These are phyloP conservation scores for Microtus richardsoni DNA, from an alignment of 2,113 vertebrate species.

Conservation along the genomic window DNA sequence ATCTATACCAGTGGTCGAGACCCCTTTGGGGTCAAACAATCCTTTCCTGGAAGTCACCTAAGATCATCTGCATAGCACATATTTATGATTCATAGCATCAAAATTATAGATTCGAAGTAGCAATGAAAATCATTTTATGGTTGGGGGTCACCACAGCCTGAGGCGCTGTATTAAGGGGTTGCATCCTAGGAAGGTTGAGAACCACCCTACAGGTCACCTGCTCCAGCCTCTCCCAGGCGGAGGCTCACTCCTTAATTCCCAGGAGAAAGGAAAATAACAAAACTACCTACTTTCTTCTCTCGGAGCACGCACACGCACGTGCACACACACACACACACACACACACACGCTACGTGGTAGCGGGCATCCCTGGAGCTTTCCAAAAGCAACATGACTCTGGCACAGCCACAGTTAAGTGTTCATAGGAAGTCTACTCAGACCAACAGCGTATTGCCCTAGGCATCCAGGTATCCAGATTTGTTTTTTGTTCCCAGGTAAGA, in stretches of 20 bases:
- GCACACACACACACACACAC: background rate
- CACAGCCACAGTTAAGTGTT: background rate
- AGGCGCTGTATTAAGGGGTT: background rate
- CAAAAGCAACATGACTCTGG: background rate
- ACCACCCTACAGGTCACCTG: background rate
- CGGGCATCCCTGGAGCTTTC: background rate
- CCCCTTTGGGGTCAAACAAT: background rate
- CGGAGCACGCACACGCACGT: too few relatives aligned
- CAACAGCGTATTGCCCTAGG: background rate
- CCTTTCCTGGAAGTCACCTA: background rate
- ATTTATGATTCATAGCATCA: background rate
- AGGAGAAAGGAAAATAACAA: background rate
- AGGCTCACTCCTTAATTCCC: background rate
- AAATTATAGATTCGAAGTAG: background rate
- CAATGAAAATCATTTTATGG: background rate
- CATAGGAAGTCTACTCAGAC: background rate
- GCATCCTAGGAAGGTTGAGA: background rate
- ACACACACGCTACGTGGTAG: background rate
- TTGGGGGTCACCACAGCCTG: too few relatives aligned
- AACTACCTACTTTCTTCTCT: background rate
- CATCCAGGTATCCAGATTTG: background rate
- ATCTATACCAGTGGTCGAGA: background rate
- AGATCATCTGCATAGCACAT: background rate
- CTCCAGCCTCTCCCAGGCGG: background rate
- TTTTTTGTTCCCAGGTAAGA: conserved; percentile 23